Evolutionary conservation across 2,888 invertebrate genomes (phyloP), one percentile per base, ranked within the genome.

Genomic region (Nemotelus nigrinus): DNA sequence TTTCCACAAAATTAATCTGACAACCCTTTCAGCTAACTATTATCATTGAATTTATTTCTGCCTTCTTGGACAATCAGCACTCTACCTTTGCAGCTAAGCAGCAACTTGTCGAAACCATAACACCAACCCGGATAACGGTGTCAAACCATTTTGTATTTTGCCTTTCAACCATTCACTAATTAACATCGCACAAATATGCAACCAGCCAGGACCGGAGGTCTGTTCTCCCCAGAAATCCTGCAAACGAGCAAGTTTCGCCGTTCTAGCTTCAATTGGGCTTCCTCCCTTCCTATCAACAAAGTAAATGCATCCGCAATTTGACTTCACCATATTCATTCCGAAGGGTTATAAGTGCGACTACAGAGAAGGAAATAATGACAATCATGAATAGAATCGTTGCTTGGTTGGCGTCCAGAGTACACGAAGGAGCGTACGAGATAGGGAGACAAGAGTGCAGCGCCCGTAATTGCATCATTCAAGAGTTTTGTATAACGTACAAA

Each of bases 381-480:
- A 60, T 7, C 3, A 60, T 41, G 60, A 3, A 3, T 41, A 41
- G 41, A 41, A 4, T 7, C 25, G 41, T 6, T 60, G 25, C 25
- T 41, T 39, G 25, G 25, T 41, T 7, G 41, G 41, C 41, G 8
- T 58, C 8, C 58, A 58, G 25, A 58, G 4, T 8, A 5, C 0
- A 58, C 7, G 60, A 39, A 39, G 41, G 41, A 60, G 39, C 4
- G 60, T 25, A 25, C 3, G 25, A 57, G 25, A 58, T 58, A n/a
- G 6, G 58, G 58, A 58, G 60, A 10, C 41, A 43, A 10, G 7
- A 10, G 41, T 60, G 60, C 60, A n/a, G 41, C 60, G 60, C 7
- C 41, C 60, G 55, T 70, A 70, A 70, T 70, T 70, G 70, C 70
- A 70, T 70, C 70, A 60, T 74, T 74, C 25, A 74, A 74, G 74